Evolutionary conservation across 2,113 vertebrate genomes (phyloP), one percentile per base, ranked within the genome.

Genomic region (Potamarius usumacintae): DNA sequence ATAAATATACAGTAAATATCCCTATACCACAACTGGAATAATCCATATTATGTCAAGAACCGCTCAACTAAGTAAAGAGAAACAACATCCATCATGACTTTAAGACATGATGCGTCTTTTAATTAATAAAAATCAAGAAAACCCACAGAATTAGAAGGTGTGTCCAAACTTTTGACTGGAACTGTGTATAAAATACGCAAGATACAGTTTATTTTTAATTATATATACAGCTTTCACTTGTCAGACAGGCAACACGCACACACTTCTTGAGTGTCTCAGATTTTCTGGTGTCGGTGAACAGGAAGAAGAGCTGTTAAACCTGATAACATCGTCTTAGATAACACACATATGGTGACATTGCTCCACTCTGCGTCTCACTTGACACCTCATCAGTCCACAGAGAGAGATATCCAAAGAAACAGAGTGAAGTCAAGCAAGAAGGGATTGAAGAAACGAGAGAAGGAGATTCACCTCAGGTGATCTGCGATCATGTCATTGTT

Each of bases 251-350:
- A 42, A 53, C 71, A 1, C 20, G 52, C 12, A 85, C 18, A 62
- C 18, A 74, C 76, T 82, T 7, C 87, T 82, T 30, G 69, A 34
- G 79, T 72, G 25, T 85, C 83, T 63, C 65, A 34, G 57, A 85
- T 88, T 71, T 88, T 82, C 34, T 85, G 69, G 55, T 86, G 88
- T 86, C 67, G 53, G 62, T 85, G 69, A 86, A 89, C 84, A 67
- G 84, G 55, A 89, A 72, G 84, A 82, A 89, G 79, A 58, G 57
- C 79, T 67, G 84, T 86, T 86, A 65, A 86, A 80, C 30, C 78
- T 77, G 84, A 86, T 52, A 52, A 74, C 67, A 71, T 60, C 71
- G 25, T 85, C 67, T 58, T 81, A 30, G 84, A 85, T 85, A 85
- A 85, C 77, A 85, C 83, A 65, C n/a, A 71, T 57, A 72, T 83